Base-by-base conservation (phyloP, 2,888 invertebrate genomes). In the Limnephilus marmoratus region DNA sequence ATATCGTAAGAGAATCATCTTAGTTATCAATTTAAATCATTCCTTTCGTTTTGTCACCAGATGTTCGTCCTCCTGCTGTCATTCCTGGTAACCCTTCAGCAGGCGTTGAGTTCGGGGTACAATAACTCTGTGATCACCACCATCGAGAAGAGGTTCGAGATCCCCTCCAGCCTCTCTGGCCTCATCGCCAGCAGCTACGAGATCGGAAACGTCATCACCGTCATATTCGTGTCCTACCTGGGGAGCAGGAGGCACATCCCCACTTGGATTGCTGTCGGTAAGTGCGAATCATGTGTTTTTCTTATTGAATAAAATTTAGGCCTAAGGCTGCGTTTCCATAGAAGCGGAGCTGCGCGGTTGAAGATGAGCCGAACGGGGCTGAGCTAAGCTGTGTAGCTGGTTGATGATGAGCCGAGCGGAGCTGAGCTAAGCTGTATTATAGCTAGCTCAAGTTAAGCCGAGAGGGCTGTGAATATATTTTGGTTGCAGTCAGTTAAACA, bases 111-210 rank as follows among this genome's bases (percentile, higher is more conserved):
- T 95, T 98, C 98, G 93, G 98, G 98, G 94, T 98, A 98, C 95
- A 98, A 98, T 94, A 98, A 98, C 96, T 98, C 98, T 95, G 99
- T 99, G 95, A 99, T 99, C 95, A 99, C 99, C 94, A 99, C 99
- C 92, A 99, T 99, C 94, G 99, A 99, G 96, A 99, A 99, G 95
- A 97, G 99, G 94, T 98, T 98, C 95, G 99, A 99, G 95, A 98
- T 99, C 95, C 99, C 99, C 93, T 99, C 99, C 95, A 98, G 98
- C 95, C 97, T 98, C 94, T 98, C 99, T 90, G 99, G 99, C 92
- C 97, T 99, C 94, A 98, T 99, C 94, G 99, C 99, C 92, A 99
- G 99, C 94, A 98, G 98, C 94, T 99, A 99, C 95, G 99, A 99
- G 96, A 98, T 98, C 94, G 99, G 99, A 94, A 99, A 99, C 96